Percentiles rank a stretch among this genome's conserved stretches.
Evolutionary conservation across 2,888 invertebrate species (phyloP).

Genomic region (Synergus laeviventris): DNA sequence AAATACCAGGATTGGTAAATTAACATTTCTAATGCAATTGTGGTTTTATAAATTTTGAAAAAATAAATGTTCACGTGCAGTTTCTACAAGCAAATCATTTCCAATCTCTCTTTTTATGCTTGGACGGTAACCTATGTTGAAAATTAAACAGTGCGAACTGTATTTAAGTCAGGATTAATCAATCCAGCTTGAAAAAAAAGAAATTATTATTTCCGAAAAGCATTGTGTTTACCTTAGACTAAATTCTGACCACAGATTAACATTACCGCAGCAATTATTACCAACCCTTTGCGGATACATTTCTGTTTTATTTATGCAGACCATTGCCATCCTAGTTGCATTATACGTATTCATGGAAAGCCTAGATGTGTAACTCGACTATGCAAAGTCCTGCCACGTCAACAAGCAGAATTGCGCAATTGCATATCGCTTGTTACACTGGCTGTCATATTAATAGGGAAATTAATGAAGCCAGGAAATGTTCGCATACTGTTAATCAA

Average conservation of each 20-base stretch:
- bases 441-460: slow-evolving; percentile 31
- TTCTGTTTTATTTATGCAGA: slow-evolving; percentile 24
- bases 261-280: background rate
- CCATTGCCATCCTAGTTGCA: background rate
- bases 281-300: slow-evolving; percentile 3
- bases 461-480: slow-evolving; percentile 28
- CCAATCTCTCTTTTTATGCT: background rate
- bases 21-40: background rate
- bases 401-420: slow-evolving; percentile 9
- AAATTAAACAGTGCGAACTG: background rate
- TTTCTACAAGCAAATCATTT: background rate
- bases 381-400: slow-evolving; percentile 18
- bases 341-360: slow-evolving; percentile 28
- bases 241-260: background rate
- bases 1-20: background rate
- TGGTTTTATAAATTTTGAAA: too few species aligned
- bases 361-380: slow-evolving; percentile 11
- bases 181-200: background rate
- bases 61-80: background rate
- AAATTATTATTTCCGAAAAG: background rate
- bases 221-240: background rate
- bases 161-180: background rate
- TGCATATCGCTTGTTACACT: slow-evolving; percentile 25
- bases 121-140: background rate
- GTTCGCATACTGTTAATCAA: slow-evolving; percentile 19